Evolutionary conservation across 1,140 invertebrate species (phyloP).

Genomic region (Zelostemma sp.): DNA sequence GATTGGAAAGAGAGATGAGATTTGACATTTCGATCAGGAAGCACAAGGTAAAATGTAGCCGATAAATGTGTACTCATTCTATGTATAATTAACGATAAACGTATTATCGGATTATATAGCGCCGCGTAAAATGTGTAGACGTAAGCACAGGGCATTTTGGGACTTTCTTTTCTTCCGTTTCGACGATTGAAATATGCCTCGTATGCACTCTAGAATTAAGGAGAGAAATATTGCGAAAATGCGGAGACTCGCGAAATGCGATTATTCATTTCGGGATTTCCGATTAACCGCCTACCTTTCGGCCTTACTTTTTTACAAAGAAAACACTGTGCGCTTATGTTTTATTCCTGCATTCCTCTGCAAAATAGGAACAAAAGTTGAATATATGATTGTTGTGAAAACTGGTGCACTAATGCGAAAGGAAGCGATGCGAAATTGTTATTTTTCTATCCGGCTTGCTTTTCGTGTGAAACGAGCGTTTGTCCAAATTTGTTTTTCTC

Average conservation of each 20-base stretch:
- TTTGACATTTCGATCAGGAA: slow-evolving; percentile 50
- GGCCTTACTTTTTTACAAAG: slow-evolving; percentile 64
- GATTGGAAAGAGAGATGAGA: neutral
- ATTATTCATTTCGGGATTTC: slow-evolving; percentile 46
- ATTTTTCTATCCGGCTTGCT: too few species aligned
- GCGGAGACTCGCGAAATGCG: neutral
- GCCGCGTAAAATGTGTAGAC: too few species aligned
- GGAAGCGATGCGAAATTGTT: too few species aligned
- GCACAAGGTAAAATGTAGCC: slow-evolving; percentile 52
- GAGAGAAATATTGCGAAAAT: too few species aligned
- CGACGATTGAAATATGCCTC: too few species aligned
- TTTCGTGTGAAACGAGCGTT: too few species aligned
- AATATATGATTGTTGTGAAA: slow-evolving; percentile 49
- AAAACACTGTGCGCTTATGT: slow-evolving; percentile 49
- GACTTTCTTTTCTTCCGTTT: slow-evolving; percentile 23
- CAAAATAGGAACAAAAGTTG: slow-evolving; percentile 40
- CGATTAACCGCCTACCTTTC: slow-evolving; percentile 60
- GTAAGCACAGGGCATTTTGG: slow-evolving; percentile 36
- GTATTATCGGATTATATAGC: slow-evolving; percentile 48
- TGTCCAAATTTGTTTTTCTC: too few species aligned
- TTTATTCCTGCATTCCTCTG: slow-evolving; percentile 53
- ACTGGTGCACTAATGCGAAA: slow-evolving; percentile 32
- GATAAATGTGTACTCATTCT: slow-evolving; percentile 52
- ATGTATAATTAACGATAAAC: slow-evolving; percentile 47
- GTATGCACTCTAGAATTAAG: neutral